Conservation (phyloP, 2,888 invertebrate species). For the Machimus rusticus region DNA sequence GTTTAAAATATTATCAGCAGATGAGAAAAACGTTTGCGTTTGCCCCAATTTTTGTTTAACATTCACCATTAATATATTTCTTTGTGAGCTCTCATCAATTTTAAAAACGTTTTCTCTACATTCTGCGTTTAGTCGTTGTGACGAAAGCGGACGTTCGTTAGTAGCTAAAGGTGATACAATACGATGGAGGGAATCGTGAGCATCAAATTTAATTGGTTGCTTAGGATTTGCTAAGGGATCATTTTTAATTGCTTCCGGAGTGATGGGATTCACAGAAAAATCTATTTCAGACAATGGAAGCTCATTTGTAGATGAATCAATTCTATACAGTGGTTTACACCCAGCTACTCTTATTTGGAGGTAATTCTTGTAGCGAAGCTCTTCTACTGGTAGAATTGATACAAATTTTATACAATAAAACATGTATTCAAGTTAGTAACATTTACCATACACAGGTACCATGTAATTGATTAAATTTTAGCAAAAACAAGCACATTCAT, state of each 20-base stretch:
- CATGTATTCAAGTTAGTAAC: neutral
- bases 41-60: neutral
- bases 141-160: constrained; percentile 60
- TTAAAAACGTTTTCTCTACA: constrained; percentile 54
- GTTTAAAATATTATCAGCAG: constrained; percentile 22
- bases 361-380: constrained; percentile 49
- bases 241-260: constrained; percentile 54
- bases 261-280: constrained; percentile 61
- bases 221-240: constrained; percentile 27
- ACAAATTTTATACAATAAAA: neutral
- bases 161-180: constrained; percentile 65
- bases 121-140: neutral
- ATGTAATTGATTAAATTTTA: constrained; percentile 1
- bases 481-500: constrained; percentile 47
- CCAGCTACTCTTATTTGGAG: constrained; percentile 57
- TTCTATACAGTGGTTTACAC: constrained; percentile 57
- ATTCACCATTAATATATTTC: neutral
- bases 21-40: neutral
- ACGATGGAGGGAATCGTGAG: constrained; percentile 44
- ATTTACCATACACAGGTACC: neutral
- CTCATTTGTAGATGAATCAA: constrained; percentile 73
- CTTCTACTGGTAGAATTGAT: neutral
- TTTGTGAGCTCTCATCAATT: neutral
- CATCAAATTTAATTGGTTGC: neutral
- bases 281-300: constrained; percentile 71